Evolutionary conservation across 2,113 vertebrate genomes (phyloP), one percentile per base, ranked within the genome.

Genomic region (Pogonocichla stellata): DNA sequence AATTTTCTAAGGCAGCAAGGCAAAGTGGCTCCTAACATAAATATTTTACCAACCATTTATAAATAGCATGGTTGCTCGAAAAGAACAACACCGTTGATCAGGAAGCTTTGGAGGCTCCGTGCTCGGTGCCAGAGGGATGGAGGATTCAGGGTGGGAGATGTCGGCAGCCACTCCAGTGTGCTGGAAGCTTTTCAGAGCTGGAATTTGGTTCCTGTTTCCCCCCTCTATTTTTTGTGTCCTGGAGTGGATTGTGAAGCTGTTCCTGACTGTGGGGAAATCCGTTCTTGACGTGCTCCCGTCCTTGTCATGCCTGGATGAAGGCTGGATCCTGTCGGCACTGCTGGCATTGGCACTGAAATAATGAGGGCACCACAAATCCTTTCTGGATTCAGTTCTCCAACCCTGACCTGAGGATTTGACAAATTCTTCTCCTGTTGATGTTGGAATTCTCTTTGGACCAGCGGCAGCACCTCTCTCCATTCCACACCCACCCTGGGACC

Each of bases 11-110:
- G 91, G 91, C 92, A 74, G 96, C 64, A 72, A 87, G 91, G 92
- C 96, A 92, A 96, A 95, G 91, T 66, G 73, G 91, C 72, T 95
- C 31, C 5, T 85, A 91, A 62, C 62, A 72, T 96, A 95, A 97
- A 97, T 96, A 97, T 97, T 97, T 97, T 94, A 97, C 97, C 87
- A 89, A 89, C 70, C 89, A n/a, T 96, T 96, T 92, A 90, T 97
- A 97, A 96, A 97, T 96, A 97, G 53, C 74, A 2, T 92, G 92
- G 94, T 80, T 93, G 87, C 93, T 94, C 13, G 3, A 70, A 93
- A 83, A 80, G 92, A 90, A 5, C 93, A 90, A 42, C 57, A 24
- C 40, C 3, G 42, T 78, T 89, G 80, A 77, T 92, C 47, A 65
- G 43, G 67, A 86, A 91, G 36, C 90, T 74, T 72, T 29, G 34